phyloP scores from a whole-genome alignment of 2,797 vertebrate species.

The Hyperoplus lanceolatus region DNA sequence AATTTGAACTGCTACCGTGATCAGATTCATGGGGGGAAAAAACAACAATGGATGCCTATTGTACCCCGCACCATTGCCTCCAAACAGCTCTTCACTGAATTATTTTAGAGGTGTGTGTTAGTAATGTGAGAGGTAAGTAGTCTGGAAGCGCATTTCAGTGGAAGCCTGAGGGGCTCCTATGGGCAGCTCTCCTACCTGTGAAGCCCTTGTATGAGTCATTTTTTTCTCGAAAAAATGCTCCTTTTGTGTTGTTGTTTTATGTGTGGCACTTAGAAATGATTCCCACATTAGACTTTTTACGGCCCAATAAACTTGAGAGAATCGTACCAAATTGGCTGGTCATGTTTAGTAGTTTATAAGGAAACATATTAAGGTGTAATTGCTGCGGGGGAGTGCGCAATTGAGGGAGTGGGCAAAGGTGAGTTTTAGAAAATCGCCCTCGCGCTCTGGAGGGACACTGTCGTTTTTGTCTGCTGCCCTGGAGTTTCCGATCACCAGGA shows the following conservation, averaged over 20 bases:
- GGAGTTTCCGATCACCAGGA: conserved; percentile 77
- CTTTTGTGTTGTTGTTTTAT: conserved; percentile 82
- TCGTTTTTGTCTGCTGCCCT: conserved; percentile 69
- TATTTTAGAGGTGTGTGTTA: conserved; percentile 70
- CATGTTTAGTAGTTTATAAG: conserved; percentile 84
- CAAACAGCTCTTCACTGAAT: conserved; percentile 61
- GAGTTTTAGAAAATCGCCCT: conserved; percentile 60
- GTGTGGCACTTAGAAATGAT: conserved; percentile 80
- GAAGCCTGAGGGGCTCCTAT: conserved; percentile 68
- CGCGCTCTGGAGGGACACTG: conserved; percentile 69
- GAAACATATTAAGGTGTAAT: conserved; percentile 83
- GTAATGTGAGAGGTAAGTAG: conserved; percentile 73
- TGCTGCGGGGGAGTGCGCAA: conserved; percentile 67
- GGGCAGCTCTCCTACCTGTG: conserved; percentile 75
- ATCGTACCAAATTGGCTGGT: conserved; percentile 80
- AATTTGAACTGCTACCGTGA: conserved; percentile 59
- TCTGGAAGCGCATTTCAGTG: conserved; percentile 63
- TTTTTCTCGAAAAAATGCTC: conserved; percentile 54
- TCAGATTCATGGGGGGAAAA: conserved; percentile 42
- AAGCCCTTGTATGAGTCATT: conserved; percentile 66
- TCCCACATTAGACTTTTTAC: conserved; percentile 82
- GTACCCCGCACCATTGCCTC: conserved; percentile 63
- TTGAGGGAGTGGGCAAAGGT: conserved; percentile 70
- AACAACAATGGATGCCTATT: conserved; percentile 69
- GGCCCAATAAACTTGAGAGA: conserved; percentile 83